Conservation (phyloP, 1,140 invertebrate species). For the Drosophila varians region DNA sequence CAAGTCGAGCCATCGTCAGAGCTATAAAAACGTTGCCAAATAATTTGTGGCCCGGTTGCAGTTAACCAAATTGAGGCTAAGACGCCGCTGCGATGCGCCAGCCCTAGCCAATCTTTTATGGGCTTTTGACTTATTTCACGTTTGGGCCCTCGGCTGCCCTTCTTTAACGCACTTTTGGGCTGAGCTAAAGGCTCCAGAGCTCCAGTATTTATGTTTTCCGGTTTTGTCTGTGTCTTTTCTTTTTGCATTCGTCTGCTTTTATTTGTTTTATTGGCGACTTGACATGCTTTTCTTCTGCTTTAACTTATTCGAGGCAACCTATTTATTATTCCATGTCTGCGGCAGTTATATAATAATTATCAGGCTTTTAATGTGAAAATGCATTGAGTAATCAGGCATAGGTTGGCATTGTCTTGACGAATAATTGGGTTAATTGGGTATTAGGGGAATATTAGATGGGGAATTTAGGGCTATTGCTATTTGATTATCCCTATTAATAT, state of each 20-base stretch:
- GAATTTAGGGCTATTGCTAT: neutral
- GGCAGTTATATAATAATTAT: constrained; percentile 70
- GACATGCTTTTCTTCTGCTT: constrained; percentile 61
- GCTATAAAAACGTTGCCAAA: constrained; percentile 80
- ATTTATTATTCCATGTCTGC: constrained; percentile 68
- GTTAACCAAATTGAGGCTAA: constrained; percentile 76
- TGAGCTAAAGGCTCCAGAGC: neutral
- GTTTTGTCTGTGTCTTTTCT: constrained; percentile 41
- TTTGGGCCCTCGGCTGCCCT: constrained; percentile 49
- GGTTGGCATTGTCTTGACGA: constrained; percentile 23
- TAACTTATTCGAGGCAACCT: constrained; percentile 16
- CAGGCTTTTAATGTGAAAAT: constrained; percentile 50
- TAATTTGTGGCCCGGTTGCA: constrained; percentile 70
- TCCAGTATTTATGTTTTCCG: constrained; percentile 56
- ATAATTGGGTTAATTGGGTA: constrained; percentile 4
- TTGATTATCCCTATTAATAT: too few relatives aligned
- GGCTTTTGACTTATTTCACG: constrained; percentile 49
- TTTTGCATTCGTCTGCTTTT: constrained; percentile 55
- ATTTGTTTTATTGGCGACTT: constrained; percentile 65
- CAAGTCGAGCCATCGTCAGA: constrained; percentile 55
- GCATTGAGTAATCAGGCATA: constrained; percentile 51
- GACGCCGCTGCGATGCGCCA: constrained; percentile 38
- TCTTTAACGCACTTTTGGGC: constrained; percentile 53
- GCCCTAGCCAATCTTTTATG: constrained; percentile 10
- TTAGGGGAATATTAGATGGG: too few relatives aligned